Base-by-base conservation (phyloP, 1,140 invertebrate genomes). In the Antheraea mylitta region DNA sequence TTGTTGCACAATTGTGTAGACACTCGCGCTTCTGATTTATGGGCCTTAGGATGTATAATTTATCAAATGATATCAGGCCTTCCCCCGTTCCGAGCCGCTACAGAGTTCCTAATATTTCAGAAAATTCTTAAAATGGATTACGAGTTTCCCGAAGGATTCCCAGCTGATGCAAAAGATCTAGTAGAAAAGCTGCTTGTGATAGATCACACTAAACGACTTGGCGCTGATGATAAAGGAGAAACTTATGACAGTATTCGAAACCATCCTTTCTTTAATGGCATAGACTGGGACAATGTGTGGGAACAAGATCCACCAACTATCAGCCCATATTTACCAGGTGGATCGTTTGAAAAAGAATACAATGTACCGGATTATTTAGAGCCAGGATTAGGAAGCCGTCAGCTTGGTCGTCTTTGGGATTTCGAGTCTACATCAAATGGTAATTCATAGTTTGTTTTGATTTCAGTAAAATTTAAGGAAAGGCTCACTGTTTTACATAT, bases 21-120 rank as follows among this genome's bases (percentile, higher is more conserved):
- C 22, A 96, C 96, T 19, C 94, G 94, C 71, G 95, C 97, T 18
- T 97, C 97, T 7, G 99, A 99, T 92, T 93, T 99, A n/a, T 99
- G 99, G 99, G 99, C 99, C 0, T 93, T 99, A 37, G 99, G 98
- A 7, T 99, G 98, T 89, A 99, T 99, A 69, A 93, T 99, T 59
- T 99, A 98, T 92, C 99, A 99, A 93, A 98, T 99, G 96, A 95
- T 99, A 22, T 95, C 97, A 9, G 98, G 98, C 6, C 81, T 97
- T 76, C 97, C 98, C 37, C 98, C 99, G 0, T 99, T 99, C 92
- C 94, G 96, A 73, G 97, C 96, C 58, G 94, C 96, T 69, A 98
- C 96, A 91, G 99, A 99, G 86, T 99, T 99, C 93, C 94, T 98
- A 72, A 99, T 99, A 64, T 99, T 99, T 88, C 97, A 99, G 89